Base-by-base conservation (phyloP, 2,113 vertebrate genomes). In the Gadus chalcogrammus region DNA sequence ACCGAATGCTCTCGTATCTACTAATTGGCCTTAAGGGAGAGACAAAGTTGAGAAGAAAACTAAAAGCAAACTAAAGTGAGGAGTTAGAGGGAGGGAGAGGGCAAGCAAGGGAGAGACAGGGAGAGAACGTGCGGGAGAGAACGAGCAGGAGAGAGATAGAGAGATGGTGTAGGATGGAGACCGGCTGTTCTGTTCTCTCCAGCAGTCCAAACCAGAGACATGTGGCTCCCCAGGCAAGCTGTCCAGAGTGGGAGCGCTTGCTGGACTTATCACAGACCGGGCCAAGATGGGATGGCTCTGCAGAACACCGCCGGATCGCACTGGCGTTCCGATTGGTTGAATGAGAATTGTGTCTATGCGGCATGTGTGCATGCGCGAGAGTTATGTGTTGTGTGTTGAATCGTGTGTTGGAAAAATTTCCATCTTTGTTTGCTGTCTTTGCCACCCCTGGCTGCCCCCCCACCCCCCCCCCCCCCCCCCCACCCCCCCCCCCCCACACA, bases 11-110 rank as follows among this genome's bases (percentile, higher is more conserved):
- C 2, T 42, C 1, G 81, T 86, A 74, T 83, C 82, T 87, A 81
- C 86, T 90, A 90, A 90, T 90, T 89, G 79, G 87, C 79, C 89
- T 90, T 83, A 67, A 87, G 89, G 89, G 89, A 89, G 87, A 89
- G 87, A 79, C 80, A 79, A 89, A 86, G 77, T 88, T 84, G 82
- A 73, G 73, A 78, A 71, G 72, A 80, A 80, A 90, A 87, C 79
- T 82, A 20, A 86, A 87, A 87, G 80, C 82, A 82, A 86, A 85
- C 80, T 84, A 79, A 82, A 79, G 84, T 76, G 82, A 83, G 83
- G 82, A 89, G 86, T 87, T 73, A 3, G 38, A 42, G 38, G 38
- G 38, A 8, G 38, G 65, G 17, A 60, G 58, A 18, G 58, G 17
- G 58, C 58, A n/a, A 9, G 18, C 9, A 16, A 59, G 56, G 16